Base-by-base conservation (phyloP, 1,140 invertebrate genomes). In the Zaprionus vittiger region DNA sequence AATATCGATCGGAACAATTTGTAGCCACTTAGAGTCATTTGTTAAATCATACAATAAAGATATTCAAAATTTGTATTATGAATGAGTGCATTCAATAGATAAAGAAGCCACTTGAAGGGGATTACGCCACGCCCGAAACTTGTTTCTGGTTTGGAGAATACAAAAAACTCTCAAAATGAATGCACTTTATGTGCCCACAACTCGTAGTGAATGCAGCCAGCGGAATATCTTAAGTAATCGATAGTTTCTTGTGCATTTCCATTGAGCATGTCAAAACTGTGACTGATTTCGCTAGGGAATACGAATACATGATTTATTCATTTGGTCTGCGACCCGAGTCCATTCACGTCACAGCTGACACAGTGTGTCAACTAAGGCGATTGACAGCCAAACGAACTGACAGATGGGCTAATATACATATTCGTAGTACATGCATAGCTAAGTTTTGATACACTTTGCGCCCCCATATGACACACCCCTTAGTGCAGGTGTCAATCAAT, bases 401-500 rank as follows among this genome's bases (percentile, higher is more conserved):
- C 74, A 77, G 56, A 65, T 62, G 73, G 54, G 52, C 61, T 63
- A 75, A 73, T 66, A 66, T 55, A 41, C 9, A 34, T n/a, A 7
- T 47, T 17, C 7, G n/a, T 47, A 56, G 26, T 4, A 11, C 31
- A 34, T 34, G 31, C 31, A 34, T 12, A 56, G 49, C 24, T 37
- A 56, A 47, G 68, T 71, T 65, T 55, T 37, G 24, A 15, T 24
- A 61, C 20, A 12, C 28, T 64, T 64, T 14, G 14, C 34, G n/a
- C 34, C 31, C 28, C 28, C 5, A 2, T 1, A 2, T 34, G 9
- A 34, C 31, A 11, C 31, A 3, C 11, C 49, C 41, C 37, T 34
- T 34, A 34, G 41, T 67, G 66, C 59, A 74, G 59, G 59, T 74
- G 72, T 69, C 72, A 73, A 73, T 73, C 71, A 68, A 47, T 22